Evolutionary conservation across 2,888 invertebrate species (phyloP), one percentile per base, ranked within the genome.

Genomic region (Cataglyphis cursor): DNA sequence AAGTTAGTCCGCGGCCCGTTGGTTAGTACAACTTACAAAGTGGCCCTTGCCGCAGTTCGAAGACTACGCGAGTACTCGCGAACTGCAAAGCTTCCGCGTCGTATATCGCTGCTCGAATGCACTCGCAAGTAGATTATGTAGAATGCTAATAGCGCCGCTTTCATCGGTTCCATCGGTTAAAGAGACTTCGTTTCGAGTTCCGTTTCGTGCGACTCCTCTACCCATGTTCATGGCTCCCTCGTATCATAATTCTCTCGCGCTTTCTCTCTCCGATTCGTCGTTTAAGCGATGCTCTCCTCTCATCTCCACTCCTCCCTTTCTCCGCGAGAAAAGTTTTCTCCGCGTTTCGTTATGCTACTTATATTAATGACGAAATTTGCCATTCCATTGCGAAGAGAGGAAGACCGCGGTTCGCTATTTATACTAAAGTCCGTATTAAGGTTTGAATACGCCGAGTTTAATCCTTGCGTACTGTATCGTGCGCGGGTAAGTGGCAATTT

Each of bases 61-160:
- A 91, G 87, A 88, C 85, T 84, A 75, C 65, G 74, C 64, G 57
- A 85, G 74, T 72, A 82, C 83, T 89, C 84, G 51, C 83, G 72
- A 84, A 86, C 83, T 76, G 75, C 81, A 80, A 86, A 86, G 85
- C 87, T 80, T 85, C 76, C 21, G 51, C 51, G 41, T 44, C 59
- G 81, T 88, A 84, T 85, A 90, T 91, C 85, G 85, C 84, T 82
- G 87, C 86, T 87, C 86, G 89, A 90, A 87, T 87, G 88, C 87
- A 83, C 84, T 64, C 81, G 75, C 81, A 86, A 91, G 90, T 88
- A 88, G 87, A 90, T 91, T 91, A 90, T 88, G 61, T 59, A 70
- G 78, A 87, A 89, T 87, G 82, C 85, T 85, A 90, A 89, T 89
- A 86, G 86, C 83, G 65, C 80, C 73, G 80, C 80, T 88, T 88